phyloP scores from a whole-genome alignment of 2,888 invertebrate species.

The Heteromurus nitidus region DNA sequence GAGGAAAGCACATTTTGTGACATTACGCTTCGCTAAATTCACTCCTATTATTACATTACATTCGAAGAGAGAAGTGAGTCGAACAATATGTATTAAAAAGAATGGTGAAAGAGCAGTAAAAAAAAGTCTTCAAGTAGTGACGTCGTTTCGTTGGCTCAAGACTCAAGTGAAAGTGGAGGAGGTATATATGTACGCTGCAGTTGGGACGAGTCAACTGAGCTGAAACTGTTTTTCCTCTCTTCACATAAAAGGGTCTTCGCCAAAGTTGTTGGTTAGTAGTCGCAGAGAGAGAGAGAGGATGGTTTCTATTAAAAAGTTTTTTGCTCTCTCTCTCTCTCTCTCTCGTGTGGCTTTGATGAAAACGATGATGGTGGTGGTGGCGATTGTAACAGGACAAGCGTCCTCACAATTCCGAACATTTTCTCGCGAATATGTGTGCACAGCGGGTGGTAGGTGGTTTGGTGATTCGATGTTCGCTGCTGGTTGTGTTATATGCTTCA shows the following conservation, averaged over 20 bases:
- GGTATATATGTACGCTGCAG: neutral
- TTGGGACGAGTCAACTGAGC: neutral
- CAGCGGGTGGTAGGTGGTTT: slow-evolving; percentile 43
- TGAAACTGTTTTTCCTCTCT: slow-evolving; percentile 2
- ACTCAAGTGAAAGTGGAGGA: neutral
- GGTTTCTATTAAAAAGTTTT: slow-evolving; percentile 50
- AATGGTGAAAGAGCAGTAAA: slow-evolving; percentile 37
- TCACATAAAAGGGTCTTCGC: slow-evolving; percentile 15
- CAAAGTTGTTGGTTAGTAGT: too few relatives aligned
- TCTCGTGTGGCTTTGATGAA: slow-evolving; percentile 53
- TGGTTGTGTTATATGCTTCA: slow-evolving; percentile 12
- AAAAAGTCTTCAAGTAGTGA: too few relatives aligned
- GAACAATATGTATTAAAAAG: slow-evolving; percentile 55
- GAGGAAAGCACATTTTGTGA: slow-evolving; percentile 58
- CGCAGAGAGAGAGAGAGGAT: too few relatives aligned
- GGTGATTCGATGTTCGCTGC: slow-evolving; percentile 4
- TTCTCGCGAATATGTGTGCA: slow-evolving; percentile 31
- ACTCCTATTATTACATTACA: slow-evolving; percentile 56
- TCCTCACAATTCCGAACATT: slow-evolving; percentile 25
- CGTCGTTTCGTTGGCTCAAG: too few relatives aligned
- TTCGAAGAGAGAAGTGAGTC: slow-evolving; percentile 31
- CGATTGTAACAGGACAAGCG: slow-evolving; percentile 35
- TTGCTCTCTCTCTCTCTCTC: too few relatives aligned
- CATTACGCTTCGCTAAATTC: slow-evolving; percentile 58
- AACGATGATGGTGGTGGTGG: slow-evolving; percentile 40